Conservation (phyloP, 1,140 invertebrate species). For the Calycopis cecrops region DNA sequence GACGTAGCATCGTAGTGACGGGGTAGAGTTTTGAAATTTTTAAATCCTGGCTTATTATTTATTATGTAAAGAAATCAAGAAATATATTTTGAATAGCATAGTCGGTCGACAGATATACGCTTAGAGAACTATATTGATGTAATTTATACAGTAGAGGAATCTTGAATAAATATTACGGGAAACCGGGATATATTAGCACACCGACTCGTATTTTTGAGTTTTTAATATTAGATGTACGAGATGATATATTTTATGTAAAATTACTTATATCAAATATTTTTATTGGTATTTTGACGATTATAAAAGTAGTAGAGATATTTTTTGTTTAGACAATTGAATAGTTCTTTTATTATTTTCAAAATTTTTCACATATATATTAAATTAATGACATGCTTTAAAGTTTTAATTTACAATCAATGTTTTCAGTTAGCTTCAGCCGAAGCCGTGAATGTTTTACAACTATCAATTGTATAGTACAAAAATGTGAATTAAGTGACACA, state of each 20-base stretch:
- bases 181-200: conserved; percentile 1
- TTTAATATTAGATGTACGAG: background rate
- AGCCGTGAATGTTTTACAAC: too few relatives aligned
- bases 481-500: background rate
- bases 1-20: background rate
- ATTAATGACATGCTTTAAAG: background rate
- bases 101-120: conserved; percentile 45
- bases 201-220: background rate
- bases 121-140: conserved; percentile 47
- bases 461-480: too few relatives aligned
- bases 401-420: background rate
- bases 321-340: background rate
- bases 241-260: background rate
- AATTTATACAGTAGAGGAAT: conserved; percentile 65
- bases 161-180: conserved; percentile 15
- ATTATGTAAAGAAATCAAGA: conserved; percentile 36
- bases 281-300: background rate
- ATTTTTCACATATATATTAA: too few relatives aligned
- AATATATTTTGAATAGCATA: conserved; percentile 58
- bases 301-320: background rate
- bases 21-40: conserved; percentile 21
- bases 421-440: too few relatives aligned
- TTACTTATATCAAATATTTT: background rate
- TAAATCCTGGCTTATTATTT: conserved; percentile 43
- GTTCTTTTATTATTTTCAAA: background rate